A percentile compares a stretch with the other conserved stretches of the same genome.
These are phyloP conservation scores for Dreissena rostriformis DNA, from an alignment of 1,140 invertebrate species.

Conservation along the genomic window DNA sequence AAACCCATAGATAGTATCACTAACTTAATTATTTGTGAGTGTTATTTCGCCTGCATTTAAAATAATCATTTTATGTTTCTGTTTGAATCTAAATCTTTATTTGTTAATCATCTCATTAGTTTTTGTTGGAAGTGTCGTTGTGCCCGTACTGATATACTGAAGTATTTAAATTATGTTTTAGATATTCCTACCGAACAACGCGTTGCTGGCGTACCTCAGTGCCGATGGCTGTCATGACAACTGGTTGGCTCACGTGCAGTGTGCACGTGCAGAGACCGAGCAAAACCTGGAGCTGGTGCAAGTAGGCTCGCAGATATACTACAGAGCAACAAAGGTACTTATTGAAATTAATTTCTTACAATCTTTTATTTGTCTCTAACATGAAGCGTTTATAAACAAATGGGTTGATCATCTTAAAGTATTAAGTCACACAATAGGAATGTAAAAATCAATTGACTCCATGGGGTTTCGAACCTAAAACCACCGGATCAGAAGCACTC, in stretches of 20 bases:
- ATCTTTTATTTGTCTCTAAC: too few relatives aligned
- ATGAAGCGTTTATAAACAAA: too few relatives aligned
- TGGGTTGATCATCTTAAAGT: too few relatives aligned
- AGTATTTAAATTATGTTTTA: constrained; percentile 23
- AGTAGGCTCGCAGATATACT: constrained; percentile 83
- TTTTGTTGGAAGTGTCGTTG: too few relatives aligned
- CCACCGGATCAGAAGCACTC: too few relatives aligned
- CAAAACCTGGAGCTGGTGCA: constrained; percentile 84
- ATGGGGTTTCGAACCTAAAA: too few relatives aligned
- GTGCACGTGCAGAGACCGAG: constrained; percentile 81
- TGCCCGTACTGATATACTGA: not conserved
- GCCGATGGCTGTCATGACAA: constrained; percentile 78
- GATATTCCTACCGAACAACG: constrained; percentile 57
- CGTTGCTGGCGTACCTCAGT: constrained; percentile 77
- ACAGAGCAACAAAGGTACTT: constrained; percentile 81
- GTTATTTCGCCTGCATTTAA: constrained; percentile 42
- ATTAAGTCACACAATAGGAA: too few relatives aligned
- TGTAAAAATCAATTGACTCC: too few relatives aligned
- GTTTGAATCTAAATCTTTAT: not conserved
- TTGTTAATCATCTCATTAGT: too few relatives aligned
- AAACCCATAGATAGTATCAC: too few relatives aligned
- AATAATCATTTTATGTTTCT: constrained; percentile 33
- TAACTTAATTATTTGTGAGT: not conserved
- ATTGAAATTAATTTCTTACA: not conserved
- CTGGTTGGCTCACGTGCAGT: constrained; percentile 85